phyloP scores from a whole-genome alignment of 2,113 vertebrate genomes.

The Coptodon rendalli region DNA sequence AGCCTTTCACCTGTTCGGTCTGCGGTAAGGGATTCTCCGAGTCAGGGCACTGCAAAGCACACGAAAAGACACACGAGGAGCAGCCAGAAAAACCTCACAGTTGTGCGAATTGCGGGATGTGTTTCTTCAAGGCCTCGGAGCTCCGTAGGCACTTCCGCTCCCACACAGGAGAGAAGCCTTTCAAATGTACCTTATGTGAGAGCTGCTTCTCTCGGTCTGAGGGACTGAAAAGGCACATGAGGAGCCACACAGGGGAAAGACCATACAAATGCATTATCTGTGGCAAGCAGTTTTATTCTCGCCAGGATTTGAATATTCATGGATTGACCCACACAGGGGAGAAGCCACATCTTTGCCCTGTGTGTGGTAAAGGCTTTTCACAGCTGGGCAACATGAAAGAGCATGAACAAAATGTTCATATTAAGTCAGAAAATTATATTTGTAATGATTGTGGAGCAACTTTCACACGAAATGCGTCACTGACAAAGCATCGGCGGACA shows the following conservation, averaged over 20 bases:
- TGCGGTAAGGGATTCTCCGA: slow-evolving; percentile 60
- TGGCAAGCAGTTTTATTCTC: slow-evolving; percentile 54
- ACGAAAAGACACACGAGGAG: slow-evolving; percentile 55
- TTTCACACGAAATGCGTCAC: slow-evolving; percentile 34
- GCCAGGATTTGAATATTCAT: slow-evolving; percentile 48
- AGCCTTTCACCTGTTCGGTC: slow-evolving; percentile 51
- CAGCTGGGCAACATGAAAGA: slow-evolving; percentile 68
- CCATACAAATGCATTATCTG: slow-evolving; percentile 51
- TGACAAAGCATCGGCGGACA: slow-evolving; percentile 53
- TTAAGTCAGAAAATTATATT: slow-evolving; percentile 42
- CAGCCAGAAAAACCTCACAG: slow-evolving; percentile 56
- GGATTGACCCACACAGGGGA: slow-evolving; percentile 47
- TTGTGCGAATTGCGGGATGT: slow-evolving; percentile 42
- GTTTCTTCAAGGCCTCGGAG: slow-evolving; percentile 54
- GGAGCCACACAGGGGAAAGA: slow-evolving; percentile 56
- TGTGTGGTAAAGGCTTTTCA: slow-evolving; percentile 65
- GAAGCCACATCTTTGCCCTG: slow-evolving; percentile 58
- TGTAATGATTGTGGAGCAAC: slow-evolving; percentile 54
- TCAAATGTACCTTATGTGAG: slow-evolving; percentile 47
- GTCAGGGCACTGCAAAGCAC: slow-evolving; percentile 55
- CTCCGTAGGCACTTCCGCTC: slow-evolving; percentile 42
- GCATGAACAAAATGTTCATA: slow-evolving; percentile 59
- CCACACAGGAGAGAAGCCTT: slow-evolving; percentile 63
- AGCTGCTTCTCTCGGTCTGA: slow-evolving; percentile 60
- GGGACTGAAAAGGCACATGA: slow-evolving; percentile 60